Evolutionary conservation across 2,113 vertebrate genomes (phyloP).

Genomic region (Lampris megalopsis): DNA sequence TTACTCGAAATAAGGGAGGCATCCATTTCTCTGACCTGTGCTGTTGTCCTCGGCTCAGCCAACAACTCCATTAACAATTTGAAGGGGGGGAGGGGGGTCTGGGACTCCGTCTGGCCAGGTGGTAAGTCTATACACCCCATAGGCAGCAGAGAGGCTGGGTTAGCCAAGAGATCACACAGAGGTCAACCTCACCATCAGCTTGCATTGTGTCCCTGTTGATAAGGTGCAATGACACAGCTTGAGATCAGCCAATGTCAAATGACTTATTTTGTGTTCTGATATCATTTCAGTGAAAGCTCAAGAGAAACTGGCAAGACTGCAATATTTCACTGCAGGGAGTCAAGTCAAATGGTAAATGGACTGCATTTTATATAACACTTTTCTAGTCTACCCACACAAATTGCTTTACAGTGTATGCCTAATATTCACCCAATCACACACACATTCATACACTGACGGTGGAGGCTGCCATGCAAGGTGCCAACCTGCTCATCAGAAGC

Average conservation of each 20-base stretch:
- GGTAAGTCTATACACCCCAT: constrained; percentile 29
- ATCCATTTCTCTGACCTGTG: constrained; percentile 36
- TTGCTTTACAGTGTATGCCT: too few relatives aligned
- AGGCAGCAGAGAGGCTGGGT: constrained; percentile 24
- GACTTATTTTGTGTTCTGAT: constrained; percentile 44
- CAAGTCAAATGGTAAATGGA: too few relatives aligned
- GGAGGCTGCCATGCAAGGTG: too few relatives aligned
- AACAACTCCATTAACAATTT: constrained; percentile 53
- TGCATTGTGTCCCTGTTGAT: constrained; percentile 42
- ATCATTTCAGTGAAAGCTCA: constrained; percentile 31
- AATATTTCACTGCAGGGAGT: constrained; percentile 18
- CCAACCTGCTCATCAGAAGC: too few relatives aligned
- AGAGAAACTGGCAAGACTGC: constrained; percentile 30
- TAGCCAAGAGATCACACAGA: constrained; percentile 23
- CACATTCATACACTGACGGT: too few relatives aligned
- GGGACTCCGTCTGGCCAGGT: constrained; percentile 8
- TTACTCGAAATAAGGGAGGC: constrained; percentile 40
- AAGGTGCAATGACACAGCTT: constrained; percentile 26
- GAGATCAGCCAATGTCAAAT: constrained; percentile 59
- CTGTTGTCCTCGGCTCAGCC: constrained; percentile 43
- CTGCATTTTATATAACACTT: too few relatives aligned
- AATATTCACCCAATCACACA: too few relatives aligned
- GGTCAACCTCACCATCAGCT: constrained; percentile 27
- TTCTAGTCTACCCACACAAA: too few relatives aligned
- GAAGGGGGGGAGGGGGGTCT: constrained; percentile 1